Evolutionary conservation across 2,113 vertebrate species (phyloP).

Genomic region (Platichthys flesus): DNA sequence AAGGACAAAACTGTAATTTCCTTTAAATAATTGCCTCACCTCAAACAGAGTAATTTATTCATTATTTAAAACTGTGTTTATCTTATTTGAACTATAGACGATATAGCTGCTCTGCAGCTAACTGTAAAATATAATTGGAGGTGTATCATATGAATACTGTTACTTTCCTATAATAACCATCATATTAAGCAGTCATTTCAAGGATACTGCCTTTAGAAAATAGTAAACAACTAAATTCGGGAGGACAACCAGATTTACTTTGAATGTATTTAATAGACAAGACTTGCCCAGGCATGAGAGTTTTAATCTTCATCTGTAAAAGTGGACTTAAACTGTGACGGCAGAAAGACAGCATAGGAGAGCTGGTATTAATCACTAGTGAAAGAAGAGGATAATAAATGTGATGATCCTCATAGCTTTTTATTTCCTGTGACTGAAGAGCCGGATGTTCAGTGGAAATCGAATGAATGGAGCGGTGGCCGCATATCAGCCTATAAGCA

Average conservation of each 20-base stretch:
- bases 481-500: slow-evolving; percentile 11
- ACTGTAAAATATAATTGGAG: too few relatives aligned
- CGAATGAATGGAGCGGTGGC: neutral
- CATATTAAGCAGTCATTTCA: too few relatives aligned
- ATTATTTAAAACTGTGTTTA: too few relatives aligned
- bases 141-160: too few relatives aligned
- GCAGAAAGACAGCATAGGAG: neutral
- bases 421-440: neutral
- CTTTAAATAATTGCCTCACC: neutral
- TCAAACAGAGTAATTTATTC: neutral
- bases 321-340: neutral
- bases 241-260: too few relatives aligned
- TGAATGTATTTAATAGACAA: too few relatives aligned
- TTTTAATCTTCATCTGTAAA: neutral
- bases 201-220: too few relatives aligned
- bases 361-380: slow-evolving; percentile 7
- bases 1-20: neutral
- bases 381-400: neutral
- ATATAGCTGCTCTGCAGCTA: too few relatives aligned
- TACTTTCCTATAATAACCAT: too few relatives aligned
- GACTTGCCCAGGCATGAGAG: too few relatives aligned
- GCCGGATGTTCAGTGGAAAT: neutral
- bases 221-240: too few relatives aligned
- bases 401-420: neutral
- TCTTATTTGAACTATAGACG: too few relatives aligned